Percentiles rank a stretch among this genome's conserved stretches.
phyloP scores from a whole-genome alignment of 2,888 invertebrate species.

The Ophion costatus region DNA sequence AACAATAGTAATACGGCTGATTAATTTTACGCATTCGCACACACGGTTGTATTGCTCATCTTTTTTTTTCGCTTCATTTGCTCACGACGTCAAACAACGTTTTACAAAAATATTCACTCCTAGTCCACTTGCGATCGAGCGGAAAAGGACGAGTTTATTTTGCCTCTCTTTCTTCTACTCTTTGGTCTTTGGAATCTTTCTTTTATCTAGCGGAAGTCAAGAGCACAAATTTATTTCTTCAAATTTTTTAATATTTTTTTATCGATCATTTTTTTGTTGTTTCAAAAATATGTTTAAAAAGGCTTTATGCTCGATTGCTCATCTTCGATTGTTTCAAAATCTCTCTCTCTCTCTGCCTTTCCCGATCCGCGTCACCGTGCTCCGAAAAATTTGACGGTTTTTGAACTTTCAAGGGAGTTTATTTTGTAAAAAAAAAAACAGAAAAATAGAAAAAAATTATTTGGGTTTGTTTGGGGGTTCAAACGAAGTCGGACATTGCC shows the following conservation, averaged over 20 bases:
- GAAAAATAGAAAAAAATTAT: background rate
- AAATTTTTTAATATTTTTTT: too few species aligned
- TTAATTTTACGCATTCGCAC: background rate
- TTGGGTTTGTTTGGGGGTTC: background rate
- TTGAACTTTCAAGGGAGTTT: background rate
- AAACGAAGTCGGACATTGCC: background rate
- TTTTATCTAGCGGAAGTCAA: too few species aligned
- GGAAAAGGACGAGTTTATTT: constrained; percentile 28
- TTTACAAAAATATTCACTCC: constrained; percentile 67
- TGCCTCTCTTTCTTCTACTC: constrained; percentile 7
- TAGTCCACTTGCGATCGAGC: constrained; percentile 49
- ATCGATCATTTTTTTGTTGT: background rate
- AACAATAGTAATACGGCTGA: constrained; percentile 1
- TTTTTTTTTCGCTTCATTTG: constrained; percentile 41
- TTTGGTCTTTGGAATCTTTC: background rate
- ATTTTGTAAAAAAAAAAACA: too few species aligned
- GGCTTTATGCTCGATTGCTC: background rate
- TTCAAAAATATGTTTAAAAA: constrained; percentile 3
- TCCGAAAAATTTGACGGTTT: constrained; percentile 44
- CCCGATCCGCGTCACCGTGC: constrained; percentile 41
- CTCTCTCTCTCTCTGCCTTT: background rate
- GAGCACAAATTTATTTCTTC: too few species aligned
- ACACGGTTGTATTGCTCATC: constrained; percentile 35
- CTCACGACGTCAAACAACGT: constrained; percentile 40
- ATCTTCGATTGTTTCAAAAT: constrained; percentile 29